Base-by-base conservation (phyloP, 2,888 invertebrate genomes). In the Apodemia zela region DNA sequence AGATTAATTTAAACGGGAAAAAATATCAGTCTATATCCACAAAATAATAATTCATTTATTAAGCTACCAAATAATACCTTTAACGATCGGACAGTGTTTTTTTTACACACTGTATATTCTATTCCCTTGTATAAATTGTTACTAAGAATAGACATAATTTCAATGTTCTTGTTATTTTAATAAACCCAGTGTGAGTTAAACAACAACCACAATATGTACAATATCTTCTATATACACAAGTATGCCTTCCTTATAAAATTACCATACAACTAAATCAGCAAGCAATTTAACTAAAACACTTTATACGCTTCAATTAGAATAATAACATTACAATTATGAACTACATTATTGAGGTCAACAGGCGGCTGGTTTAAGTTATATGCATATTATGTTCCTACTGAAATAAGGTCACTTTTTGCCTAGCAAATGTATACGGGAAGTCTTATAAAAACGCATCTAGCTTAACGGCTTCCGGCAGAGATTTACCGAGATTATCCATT, bases 401-500 rank as follows among this genome's bases (percentile, higher is more conserved):
- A 42, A 15, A 63, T 68, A 69, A 64, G 67, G 65, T 57, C 62
- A 59, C 38, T 63, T 66, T 69, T 70, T 45, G 67, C 65, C 63
- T 65, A 60, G 66, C 63, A 60, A 65, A 63, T 63, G 58, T 54
- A 45, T 49, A 51, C 54, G 29, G 78, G 85, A 85, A 85, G 85
- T 72, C 85, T 67, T 82, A 84, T 73, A 82, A 81, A 72, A 69
- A 70, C 77, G 71, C 71, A 78, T 78, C 75, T 74, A 69, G 80
- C 75, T 82, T 79, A 82, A 68, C 76, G 86, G 86, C 81, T 85
- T 84, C 80, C 71, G 66, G 65, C 71, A 75, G 77, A 82, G 85
- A 85, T 85, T 85, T 83, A 83, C 75, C 63, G 76, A 78, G 86
- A 85, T 85, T 83, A 85, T 84, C 85, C 82, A 71, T 66, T 63